phyloP scores from a whole-genome alignment of 2,113 vertebrate genomes.

The Thalassoma bifasciatum region DNA sequence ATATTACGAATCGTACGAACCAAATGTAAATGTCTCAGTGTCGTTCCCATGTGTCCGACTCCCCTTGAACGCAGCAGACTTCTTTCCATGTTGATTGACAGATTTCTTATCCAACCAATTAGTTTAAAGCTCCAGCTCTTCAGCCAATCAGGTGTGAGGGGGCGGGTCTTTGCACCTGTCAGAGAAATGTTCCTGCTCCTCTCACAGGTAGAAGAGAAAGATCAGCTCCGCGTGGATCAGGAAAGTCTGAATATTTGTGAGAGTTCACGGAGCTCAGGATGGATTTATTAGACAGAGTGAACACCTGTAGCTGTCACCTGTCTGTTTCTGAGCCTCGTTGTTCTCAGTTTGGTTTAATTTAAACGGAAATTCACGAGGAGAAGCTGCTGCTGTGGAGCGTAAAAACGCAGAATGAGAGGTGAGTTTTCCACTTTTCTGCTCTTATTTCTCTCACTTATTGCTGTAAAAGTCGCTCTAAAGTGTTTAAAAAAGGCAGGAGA shows the following conservation, averaged over 20 bases:
- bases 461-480: not conserved
- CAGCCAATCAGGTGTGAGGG: slow-evolving; percentile 30
- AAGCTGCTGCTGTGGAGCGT: not conserved
- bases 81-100: slow-evolving; percentile 15
- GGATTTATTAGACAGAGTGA: not conserved
- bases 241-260: not conserved
- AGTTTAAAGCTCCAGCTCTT: not conserved
- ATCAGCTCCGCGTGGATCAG: slow-evolving; percentile 42
- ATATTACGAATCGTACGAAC: too few species aligned
- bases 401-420: slow-evolving; percentile 44
- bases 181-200: slow-evolving; percentile 10
- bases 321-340: too few species aligned
- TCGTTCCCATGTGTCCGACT: too few species aligned
- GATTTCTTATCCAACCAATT: slow-evolving; percentile 32
- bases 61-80: too few species aligned
- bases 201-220: slow-evolving; percentile 34
- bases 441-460: not conserved
- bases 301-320: not conserved
- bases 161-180: slow-evolving; percentile 11
- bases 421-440: slow-evolving; percentile 17
- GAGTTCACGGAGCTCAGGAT: not conserved
- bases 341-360: not conserved
- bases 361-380: not conserved
- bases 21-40: too few species aligned
- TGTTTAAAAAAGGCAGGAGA: not conserved